Base-by-base conservation (phyloP, 2,113 vertebrate species). In the Ciconia stormi region DNA sequence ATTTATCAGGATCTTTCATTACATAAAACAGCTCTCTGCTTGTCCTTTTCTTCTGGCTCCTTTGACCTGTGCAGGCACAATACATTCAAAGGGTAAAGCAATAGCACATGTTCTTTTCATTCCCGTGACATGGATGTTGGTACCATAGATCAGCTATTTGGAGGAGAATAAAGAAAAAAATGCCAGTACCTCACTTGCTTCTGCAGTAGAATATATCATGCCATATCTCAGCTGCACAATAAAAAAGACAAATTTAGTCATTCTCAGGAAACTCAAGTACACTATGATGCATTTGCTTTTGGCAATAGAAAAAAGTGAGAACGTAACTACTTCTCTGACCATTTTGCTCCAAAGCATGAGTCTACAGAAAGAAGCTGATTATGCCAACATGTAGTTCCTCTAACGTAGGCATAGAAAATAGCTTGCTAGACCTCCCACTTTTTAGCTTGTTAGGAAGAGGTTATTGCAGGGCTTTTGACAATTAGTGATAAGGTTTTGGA, bases 141-240 rank as follows among this genome's bases (percentile, higher is more conserved):
- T 62, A 50, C 74, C 44, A 70, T 47, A 95, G 69, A 94, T 93
- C 42, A 90, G 55, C n/a, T 77, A 53, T 95, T 83, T 92, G 78
- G 85, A 94, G 46, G 63, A 91, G 50, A 94, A 96, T 93, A 90
- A 97, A 96, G 92, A 50, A 96, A 91, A 92, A 95, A 86, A 71
- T 55, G 21, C 44, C 65, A 67, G n/a, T 58, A 82, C 47, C 27
- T 94, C 49, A 53, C 74, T 84, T 89, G 67, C 27, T 63, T 86
- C 70, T 95, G 90, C 91, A 63, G 59, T 82, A 81, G 87, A 89
- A 66, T 82, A 83, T 25, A 23, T 44, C 47, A 30, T 32, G 49
- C 16, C 2, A 13, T 92, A 73, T 89, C 87, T 97, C 91, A 91
- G 89, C 74, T 38, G 59, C 55, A 67, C 56, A 20, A 95, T 97